Base-by-base conservation (phyloP, 2,888 invertebrate species). In the Chaitophorus viminalis region DNA sequence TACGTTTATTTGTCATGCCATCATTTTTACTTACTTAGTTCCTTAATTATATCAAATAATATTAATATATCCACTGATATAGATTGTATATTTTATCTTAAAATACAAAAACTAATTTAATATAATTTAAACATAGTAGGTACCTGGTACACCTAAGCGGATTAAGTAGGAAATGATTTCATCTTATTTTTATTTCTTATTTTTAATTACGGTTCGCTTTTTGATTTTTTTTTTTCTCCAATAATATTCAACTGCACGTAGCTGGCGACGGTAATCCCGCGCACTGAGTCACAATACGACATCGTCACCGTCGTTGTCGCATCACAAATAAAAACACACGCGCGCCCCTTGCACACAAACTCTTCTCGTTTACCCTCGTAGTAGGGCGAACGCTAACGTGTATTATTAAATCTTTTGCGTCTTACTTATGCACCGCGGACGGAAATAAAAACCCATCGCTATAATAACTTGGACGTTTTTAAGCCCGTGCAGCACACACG, bases 381-480 rank as follows among this genome's bases (percentile, higher is more conserved):
- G 68, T 65, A 65, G 84, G 84, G 76, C 65, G 84, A 31, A 33
- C 72, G 33, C 14, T 6, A 29, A 60, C 83, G 74, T n/a, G 33
- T 21, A 18, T 68, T 84, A 84, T 84, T 84, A 84, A 84, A 84
- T 76, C n/a, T 65, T 31, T 65, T n/a, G n/a, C 31, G 84, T 84
- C 84, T 84, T 84, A 83, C 74, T 75, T 75, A 75, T 60, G 25
- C 29, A 76, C 65, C 65, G 31, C 18, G 84, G 81, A 31, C 65
- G 65, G 76, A 84, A 76, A 84, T 84, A 84, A 84, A 84, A 84
- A 84, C 65, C 84, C 75, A 29, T 54, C 52, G 18, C 82, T 25
- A 29, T 14, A 29, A 29, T 54, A 36, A 36, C 54, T 36, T 65
- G 39, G 81, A 9, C 75, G 83, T 65, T 68, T 83, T 76, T 84